Conservation (phyloP, 2,888 invertebrate species). For the Athetis lepigone region DNA sequence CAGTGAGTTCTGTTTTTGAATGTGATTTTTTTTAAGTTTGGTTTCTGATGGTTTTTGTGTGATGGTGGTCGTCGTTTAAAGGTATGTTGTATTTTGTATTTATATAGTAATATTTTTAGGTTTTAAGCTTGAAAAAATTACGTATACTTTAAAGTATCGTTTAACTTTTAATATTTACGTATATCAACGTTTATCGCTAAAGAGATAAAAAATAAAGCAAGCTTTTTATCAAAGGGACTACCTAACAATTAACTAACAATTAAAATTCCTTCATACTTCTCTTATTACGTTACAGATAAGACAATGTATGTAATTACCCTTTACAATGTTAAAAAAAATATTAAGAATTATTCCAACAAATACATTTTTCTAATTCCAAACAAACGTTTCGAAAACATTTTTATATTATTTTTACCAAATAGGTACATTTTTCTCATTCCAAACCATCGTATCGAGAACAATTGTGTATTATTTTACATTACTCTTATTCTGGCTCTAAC, state of each 20-base stretch:
- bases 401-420: too few relatives aligned
- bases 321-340: too few relatives aligned
- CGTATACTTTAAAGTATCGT: not conserved
- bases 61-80: slow-evolving; percentile 21
- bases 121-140: not conserved
- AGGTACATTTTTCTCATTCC: too few relatives aligned
- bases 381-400: too few relatives aligned
- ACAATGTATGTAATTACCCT: too few relatives aligned
- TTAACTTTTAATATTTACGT: not conserved
- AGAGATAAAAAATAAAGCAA: not conserved
- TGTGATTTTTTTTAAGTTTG: slow-evolving; percentile 40
- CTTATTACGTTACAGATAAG: too few relatives aligned
- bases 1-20: slow-evolving; percentile 42
- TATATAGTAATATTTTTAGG: not conserved
- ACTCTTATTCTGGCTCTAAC: too few relatives aligned
- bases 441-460: too few relatives aligned
- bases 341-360: too few relatives aligned
- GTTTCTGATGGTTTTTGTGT: slow-evolving; percentile 19
- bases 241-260: not conserved
- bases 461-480: too few relatives aligned
- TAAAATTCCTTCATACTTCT: slow-evolving; percentile 4
- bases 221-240: not conserved
- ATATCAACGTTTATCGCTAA: not conserved
- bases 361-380: too few relatives aligned
- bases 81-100: slow-evolving; percentile 29